A percentile compares a stretch with the other conserved stretches of the same genome.
Conservation (phyloP, 2,888 invertebrate genomes). For the Bembecia ichneumoniformis region DNA sequence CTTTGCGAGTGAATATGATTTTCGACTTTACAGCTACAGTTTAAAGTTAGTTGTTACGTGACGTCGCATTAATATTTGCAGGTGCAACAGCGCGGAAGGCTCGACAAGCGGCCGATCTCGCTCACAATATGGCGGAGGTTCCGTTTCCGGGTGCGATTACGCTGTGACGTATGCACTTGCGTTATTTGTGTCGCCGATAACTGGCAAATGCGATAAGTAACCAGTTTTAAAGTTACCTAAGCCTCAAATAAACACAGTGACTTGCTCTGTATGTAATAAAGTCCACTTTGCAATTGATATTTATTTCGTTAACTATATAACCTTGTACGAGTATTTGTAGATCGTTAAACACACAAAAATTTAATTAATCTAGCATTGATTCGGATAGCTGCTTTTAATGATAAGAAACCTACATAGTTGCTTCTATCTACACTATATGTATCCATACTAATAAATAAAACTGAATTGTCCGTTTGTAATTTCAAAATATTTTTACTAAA, state of each 20-base stretch:
- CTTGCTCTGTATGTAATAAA: neutral
- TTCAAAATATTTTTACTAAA: too few relatives aligned
- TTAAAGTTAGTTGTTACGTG: conserved; percentile 2
- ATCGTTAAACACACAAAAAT: too few relatives aligned
- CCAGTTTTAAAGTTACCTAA: conserved; percentile 3
- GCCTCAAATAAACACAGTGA: neutral
- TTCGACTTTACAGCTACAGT: conserved; percentile 15
- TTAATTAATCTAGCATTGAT: too few relatives aligned
- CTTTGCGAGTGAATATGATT: conserved; percentile 5
- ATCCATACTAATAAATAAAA: too few relatives aligned
- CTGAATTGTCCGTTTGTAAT: too few relatives aligned
- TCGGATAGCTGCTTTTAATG: too few relatives aligned
- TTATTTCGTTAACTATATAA: too few relatives aligned
- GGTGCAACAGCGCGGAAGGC: conserved; percentile 63
- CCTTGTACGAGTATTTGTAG: too few relatives aligned
- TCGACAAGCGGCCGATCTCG: conserved; percentile 59
- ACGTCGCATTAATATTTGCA: conserved; percentile 35
- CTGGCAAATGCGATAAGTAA: conserved; percentile 6
- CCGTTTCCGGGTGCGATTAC: conserved; percentile 62
- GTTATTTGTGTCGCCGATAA: conserved; percentile 25
- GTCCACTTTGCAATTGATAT: too few relatives aligned
- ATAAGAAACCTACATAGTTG: too few relatives aligned
- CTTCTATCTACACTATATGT: too few relatives aligned
- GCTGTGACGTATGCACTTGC: conserved; percentile 37
- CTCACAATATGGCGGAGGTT: conserved; percentile 64